Evolutionary conservation across 1,140 invertebrate genomes (phyloP).

Genomic region (Tribolium madens): DNA sequence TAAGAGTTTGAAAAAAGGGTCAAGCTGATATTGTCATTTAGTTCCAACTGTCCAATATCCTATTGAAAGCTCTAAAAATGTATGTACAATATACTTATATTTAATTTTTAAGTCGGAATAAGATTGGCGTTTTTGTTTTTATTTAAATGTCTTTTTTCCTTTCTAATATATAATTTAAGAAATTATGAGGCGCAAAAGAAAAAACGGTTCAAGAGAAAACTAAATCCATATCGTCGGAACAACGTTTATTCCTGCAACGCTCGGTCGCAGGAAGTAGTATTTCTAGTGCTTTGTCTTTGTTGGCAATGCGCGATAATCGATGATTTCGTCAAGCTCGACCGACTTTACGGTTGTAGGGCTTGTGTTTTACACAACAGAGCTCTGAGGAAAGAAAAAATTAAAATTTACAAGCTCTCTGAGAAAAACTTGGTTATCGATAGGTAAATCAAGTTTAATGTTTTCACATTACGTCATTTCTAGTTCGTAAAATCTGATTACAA

Average conservation of each 20-base stretch:
- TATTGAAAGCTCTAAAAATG: conserved; percentile 23
- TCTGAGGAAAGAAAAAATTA: conserved; percentile 8
- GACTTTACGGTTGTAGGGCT: conserved; percentile 20
- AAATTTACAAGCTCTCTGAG: background rate
- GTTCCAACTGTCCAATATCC: conserved; percentile 28
- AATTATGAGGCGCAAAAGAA: conserved; percentile 25
- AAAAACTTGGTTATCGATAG: conserved; percentile 8
- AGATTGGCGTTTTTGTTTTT: background rate
- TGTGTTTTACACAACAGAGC: conserved; percentile 7
- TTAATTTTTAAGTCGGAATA: background rate
- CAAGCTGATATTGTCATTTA: conserved; percentile 20
- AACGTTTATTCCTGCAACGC: conserved; percentile 18
- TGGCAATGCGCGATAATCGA: conserved; percentile 33
- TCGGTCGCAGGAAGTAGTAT: conserved; percentile 11
- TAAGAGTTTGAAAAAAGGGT: conserved; percentile 9
- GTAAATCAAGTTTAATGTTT: conserved; percentile 24
- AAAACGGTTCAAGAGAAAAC: background rate
- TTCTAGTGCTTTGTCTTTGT: conserved; percentile 28
- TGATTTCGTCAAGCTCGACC: conserved; percentile 27
- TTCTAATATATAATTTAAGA: background rate
- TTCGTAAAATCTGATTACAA: background rate
- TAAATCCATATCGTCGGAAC: background rate
- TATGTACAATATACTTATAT: conserved; percentile 30
- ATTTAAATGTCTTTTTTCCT: background rate
- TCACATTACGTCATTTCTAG: background rate